These are phyloP conservation scores for Apaloderma vittatum DNA, from an alignment of 2,113 vertebrate species.

Conservation along the genomic window DNA sequence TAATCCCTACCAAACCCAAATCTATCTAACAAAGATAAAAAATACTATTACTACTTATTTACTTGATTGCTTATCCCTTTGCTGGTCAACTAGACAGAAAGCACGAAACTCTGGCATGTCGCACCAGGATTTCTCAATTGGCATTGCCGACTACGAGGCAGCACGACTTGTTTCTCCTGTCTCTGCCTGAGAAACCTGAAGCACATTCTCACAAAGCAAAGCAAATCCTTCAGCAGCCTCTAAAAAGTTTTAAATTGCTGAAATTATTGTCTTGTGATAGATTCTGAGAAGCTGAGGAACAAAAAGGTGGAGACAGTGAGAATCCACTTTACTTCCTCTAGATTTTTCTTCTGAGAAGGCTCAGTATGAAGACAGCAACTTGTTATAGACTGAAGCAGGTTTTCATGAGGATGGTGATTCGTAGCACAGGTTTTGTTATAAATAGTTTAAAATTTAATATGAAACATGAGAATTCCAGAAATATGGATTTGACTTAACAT, in stretches of 20 bases:
- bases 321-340: background rate
- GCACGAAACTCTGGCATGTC: background rate
- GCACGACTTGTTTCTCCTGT: background rate
- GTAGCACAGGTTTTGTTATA: background rate
- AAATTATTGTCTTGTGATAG: background rate
- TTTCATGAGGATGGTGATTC: background rate
- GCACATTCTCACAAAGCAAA: background rate
- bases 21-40: background rate
- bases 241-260: background rate
- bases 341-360: background rate
- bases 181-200: background rate
- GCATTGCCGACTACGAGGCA: background rate
- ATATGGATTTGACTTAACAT: background rate
- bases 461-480: background rate
- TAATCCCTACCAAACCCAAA: background rate
- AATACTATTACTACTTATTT: background rate
- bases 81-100: background rate
- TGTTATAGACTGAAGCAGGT: background rate
- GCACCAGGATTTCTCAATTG: background rate
- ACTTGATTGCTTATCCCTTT: background rate
- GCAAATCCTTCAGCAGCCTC: background rate
- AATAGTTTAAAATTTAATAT: background rate
- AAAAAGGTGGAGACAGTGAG: background rate
- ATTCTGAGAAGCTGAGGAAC: background rate
- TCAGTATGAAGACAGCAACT: background rate